Conservation (phyloP, 1,140 invertebrate genomes). For the Venturia canescens region DNA sequence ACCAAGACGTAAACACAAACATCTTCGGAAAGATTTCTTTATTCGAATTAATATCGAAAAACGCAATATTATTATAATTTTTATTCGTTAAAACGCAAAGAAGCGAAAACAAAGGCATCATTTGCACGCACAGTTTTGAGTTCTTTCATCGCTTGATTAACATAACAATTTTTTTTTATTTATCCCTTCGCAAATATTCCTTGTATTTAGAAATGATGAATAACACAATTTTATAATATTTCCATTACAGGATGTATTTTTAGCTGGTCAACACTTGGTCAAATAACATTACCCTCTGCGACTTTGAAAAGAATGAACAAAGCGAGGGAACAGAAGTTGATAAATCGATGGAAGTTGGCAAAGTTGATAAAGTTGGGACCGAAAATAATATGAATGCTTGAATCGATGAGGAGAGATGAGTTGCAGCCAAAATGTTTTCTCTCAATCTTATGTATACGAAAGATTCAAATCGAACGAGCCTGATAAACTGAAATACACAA, state of each 20-base stretch:
- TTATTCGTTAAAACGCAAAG: slow-evolving; percentile 19
- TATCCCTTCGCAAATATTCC: slow-evolving; percentile 32
- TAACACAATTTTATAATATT: slow-evolving; percentile 28
- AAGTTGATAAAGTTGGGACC: slow-evolving; percentile 43
- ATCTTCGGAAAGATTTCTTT: background rate
- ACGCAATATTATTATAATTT: slow-evolving; percentile 13
- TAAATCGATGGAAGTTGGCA: slow-evolving; percentile 43
- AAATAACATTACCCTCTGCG: slow-evolving; percentile 83
- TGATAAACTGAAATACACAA: slow-evolving; percentile 64
- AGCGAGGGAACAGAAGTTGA: slow-evolving; percentile 54
- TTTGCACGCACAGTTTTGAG: background rate
- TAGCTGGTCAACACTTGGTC: slow-evolving; percentile 89
- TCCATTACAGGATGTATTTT: slow-evolving; percentile 81
- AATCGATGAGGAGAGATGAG: slow-evolving; percentile 67
- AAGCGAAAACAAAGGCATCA: slow-evolving; percentile 21
- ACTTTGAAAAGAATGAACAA: slow-evolving; percentile 74
- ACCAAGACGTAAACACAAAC: slow-evolving; percentile 73
- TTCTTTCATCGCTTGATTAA: slow-evolving; percentile 1
- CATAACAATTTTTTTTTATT: slow-evolving; percentile 23
- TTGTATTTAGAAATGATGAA: background rate
- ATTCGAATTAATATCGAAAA: slow-evolving; percentile 18
- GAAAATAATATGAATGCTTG: slow-evolving; percentile 53
- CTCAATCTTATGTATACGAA: slow-evolving; percentile 69
- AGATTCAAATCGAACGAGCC: slow-evolving; percentile 68
- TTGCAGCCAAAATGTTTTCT: slow-evolving; percentile 71